phyloP scores from a whole-genome alignment of 2,888 invertebrate genomes.

The Notodonta ziczac region DNA sequence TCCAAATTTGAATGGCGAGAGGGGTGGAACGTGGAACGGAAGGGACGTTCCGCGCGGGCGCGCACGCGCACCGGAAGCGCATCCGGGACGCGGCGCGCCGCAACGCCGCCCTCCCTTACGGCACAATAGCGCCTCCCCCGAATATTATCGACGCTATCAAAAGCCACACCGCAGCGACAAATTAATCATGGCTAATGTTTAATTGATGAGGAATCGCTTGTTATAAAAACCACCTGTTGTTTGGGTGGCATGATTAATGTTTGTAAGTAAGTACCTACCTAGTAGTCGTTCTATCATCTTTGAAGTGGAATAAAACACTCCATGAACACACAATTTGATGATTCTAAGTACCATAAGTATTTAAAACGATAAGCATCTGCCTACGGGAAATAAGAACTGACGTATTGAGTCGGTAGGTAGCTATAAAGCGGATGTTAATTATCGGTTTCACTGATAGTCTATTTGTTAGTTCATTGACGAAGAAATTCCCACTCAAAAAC shows the following conservation, averaged over 20 bases:
- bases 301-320: background rate
- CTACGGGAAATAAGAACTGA: background rate
- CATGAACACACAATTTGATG: background rate
- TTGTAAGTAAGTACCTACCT: background rate
- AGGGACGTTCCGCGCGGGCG: conserved; percentile 78
- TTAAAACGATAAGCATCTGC: background rate
- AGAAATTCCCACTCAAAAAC: background rate
- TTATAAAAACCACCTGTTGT: conserved; percentile 31
- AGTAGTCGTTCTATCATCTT: background rate
- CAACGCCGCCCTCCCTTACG: conserved; percentile 58
- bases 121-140: conserved; percentile 55
- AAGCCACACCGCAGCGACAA: conserved; percentile 34
- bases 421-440: background rate
- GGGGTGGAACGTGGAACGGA: conserved; percentile 72
- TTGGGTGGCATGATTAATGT: conserved; percentile 5
- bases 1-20: conserved; percentile 55
- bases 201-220: conserved; percentile 44
- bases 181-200: conserved; percentile 44
- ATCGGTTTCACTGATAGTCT: background rate
- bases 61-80: conserved; percentile 76
- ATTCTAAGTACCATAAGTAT: background rate
- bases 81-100: conserved; percentile 79
- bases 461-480: background rate
- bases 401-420: background rate
- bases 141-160: conserved; percentile 30